Evolutionary conservation across 2,113 vertebrate genomes (phyloP).

Genomic region (Holacanthus passer): DNA sequence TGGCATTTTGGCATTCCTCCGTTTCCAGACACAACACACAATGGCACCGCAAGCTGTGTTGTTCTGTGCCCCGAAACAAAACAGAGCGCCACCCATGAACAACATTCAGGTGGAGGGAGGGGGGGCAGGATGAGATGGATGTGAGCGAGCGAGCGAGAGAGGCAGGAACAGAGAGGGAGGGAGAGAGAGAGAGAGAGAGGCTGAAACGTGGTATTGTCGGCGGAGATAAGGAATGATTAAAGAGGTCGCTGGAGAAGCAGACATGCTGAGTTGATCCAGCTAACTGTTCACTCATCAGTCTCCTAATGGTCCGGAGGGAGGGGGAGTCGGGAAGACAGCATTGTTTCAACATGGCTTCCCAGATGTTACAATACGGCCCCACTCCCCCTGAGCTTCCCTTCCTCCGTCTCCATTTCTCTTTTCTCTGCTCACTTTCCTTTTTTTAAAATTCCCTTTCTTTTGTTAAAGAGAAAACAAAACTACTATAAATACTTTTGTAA

Average conservation of each 20-base stretch:
- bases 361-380: conserved; percentile 87
- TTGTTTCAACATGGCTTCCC: conserved; percentile 86
- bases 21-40: conserved; percentile 55
- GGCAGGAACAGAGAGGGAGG: conserved; percentile 11
- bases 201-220: conserved; percentile 87
- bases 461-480: neutral
- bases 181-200: conserved; percentile 10
- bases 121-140: conserved; percentile 10
- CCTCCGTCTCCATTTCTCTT: neutral
- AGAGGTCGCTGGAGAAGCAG: conserved; percentile 87
- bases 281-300: conserved; percentile 87
- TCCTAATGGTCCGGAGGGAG: conserved; percentile 86
- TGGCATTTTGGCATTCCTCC: conserved; percentile 40
- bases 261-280: conserved; percentile 88
- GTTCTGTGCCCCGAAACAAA: conserved; percentile 60
- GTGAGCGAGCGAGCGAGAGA: conserved; percentile 35
- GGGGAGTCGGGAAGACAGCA: conserved; percentile 27
- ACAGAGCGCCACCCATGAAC: conserved; percentile 64
- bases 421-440: neutral
- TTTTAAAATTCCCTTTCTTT: neutral
- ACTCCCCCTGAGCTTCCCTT: conserved; percentile 23
- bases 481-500: too few species aligned
- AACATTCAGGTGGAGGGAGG: conserved; percentile 24
- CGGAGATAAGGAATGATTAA: conserved; percentile 95
- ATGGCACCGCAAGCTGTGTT: conserved; percentile 32